These are phyloP conservation scores for Peromyscus maniculatus DNA, from an alignment of 2,113 vertebrate genomes.

Conservation along the genomic window DNA sequence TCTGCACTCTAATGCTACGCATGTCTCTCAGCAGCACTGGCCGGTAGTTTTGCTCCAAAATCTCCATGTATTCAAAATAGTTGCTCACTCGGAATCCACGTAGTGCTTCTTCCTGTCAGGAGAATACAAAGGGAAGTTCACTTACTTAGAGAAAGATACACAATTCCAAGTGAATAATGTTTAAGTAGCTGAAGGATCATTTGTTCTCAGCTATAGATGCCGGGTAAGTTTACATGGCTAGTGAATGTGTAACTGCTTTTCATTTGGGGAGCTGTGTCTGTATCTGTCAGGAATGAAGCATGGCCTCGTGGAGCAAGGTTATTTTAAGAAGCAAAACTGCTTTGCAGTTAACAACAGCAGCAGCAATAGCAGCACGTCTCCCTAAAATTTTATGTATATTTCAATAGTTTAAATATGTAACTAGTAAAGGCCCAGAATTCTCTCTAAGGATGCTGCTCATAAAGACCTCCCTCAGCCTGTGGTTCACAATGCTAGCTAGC, in stretches of 20 bases:
- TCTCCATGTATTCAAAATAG: conserved; percentile 95
- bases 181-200: conserved; percentile 1
- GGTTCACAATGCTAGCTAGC: background rate
- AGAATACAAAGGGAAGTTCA: conserved; percentile 62
- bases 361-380: background rate
- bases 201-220: conserved; percentile 34
- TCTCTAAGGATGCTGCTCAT: conserved; percentile 22
- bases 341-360: background rate
- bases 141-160: conserved; percentile 45
- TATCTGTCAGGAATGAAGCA: conserved; percentile 14
- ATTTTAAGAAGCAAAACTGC: conserved; percentile 38
- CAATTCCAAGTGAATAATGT: conserved; percentile 50
- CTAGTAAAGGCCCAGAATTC: background rate
- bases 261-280: background rate
- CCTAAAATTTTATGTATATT: background rate
- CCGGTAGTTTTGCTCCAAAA: conserved; percentile 92
- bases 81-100: conserved; percentile 92
- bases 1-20: conserved; percentile 86
- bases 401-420: background rate
- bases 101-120: conserved; percentile 95
- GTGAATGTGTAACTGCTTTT: conserved; percentile 10
- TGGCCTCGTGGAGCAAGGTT: background rate
- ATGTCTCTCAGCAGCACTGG: conserved; percentile 92
- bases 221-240: background rate
- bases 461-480: background rate